phyloP scores from a whole-genome alignment of 2,888 invertebrate genomes.

The Sarcophaga rosellei region DNA sequence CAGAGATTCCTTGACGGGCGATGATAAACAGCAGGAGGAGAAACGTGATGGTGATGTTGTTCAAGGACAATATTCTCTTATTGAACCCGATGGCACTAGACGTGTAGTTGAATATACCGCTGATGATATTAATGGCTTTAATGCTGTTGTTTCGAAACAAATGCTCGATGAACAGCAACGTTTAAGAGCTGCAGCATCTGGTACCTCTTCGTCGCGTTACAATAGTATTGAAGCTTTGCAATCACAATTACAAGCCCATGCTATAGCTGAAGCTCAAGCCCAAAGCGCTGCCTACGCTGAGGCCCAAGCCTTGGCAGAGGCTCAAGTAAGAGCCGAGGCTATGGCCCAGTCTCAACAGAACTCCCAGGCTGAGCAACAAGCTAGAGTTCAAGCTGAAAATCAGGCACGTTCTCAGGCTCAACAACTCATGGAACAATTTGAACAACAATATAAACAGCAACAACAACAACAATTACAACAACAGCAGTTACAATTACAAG shows the following conservation, averaged over 20 bases:
- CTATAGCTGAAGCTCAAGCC: slow-evolving; percentile 78
- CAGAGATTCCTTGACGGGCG: slow-evolving; percentile 82
- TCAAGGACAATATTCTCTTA: slow-evolving; percentile 81
- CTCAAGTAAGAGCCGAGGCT: slow-evolving; percentile 76
- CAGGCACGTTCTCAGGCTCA: slow-evolving; percentile 82
- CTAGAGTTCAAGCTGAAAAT: slow-evolving; percentile 84
- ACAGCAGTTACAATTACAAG: slow-evolving; percentile 75
- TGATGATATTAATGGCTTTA: slow-evolving; percentile 82
- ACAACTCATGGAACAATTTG: slow-evolving; percentile 79
- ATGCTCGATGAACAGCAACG: slow-evolving; percentile 73
- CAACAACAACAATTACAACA: slow-evolving; percentile 74
- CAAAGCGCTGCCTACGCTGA: slow-evolving; percentile 72
- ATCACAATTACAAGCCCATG: slow-evolving; percentile 76
- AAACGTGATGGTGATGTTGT: slow-evolving; percentile 83
- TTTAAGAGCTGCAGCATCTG: slow-evolving; percentile 58
- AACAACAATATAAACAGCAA: slow-evolving; percentile 78
- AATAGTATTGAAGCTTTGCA: slow-evolving; percentile 77
- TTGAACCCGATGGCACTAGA: slow-evolving; percentile 82
- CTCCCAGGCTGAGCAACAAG: slow-evolving; percentile 78
- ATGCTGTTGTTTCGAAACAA: slow-evolving; percentile 82
- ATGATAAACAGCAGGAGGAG: slow-evolving; percentile 82
- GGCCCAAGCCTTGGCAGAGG: slow-evolving; percentile 72
- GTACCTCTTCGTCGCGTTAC: slow-evolving; percentile 73
- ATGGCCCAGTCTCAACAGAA: slow-evolving; percentile 74
- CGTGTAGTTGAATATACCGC: slow-evolving; percentile 82